Evolutionary conservation across 2,797 vertebrate species (phyloP).

Genomic region (Cygnus olor): DNA sequence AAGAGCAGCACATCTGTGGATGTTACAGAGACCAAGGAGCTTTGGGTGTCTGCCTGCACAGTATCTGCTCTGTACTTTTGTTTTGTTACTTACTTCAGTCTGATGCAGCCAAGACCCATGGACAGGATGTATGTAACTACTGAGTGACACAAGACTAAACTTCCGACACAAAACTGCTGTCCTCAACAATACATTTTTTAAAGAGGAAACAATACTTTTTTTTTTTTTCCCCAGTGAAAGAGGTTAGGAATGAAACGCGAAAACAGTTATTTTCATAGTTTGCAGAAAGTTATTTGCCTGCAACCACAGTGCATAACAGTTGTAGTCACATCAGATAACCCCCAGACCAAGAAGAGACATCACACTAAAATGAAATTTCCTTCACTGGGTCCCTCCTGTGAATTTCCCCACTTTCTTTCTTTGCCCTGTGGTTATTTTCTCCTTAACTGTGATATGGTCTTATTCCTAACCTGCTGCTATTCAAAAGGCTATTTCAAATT

Average conservation of each 20-base stretch:
- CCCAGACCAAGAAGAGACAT: not conserved
- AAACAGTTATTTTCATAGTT: not conserved
- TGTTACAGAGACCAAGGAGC: not conserved
- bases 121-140: not conserved
- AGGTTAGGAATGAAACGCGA: not conserved
- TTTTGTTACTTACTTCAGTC: not conserved
- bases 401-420: not conserved
- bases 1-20: constrained; percentile 37
- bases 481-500: not conserved
- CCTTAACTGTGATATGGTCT: not conserved
- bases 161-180: not conserved
- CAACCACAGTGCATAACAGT: not conserved
- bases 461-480: not conserved
- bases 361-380: not conserved
- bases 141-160: not conserved
- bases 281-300: not conserved
- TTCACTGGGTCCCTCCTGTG: not conserved
- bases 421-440: not conserved
- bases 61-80: not conserved
- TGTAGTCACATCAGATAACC: not conserved
- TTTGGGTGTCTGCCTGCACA: not conserved
- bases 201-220: not conserved
- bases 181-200: not conserved
- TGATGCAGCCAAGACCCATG: not conserved
- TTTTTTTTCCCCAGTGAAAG: not conserved